phyloP scores from a whole-genome alignment of 2,113 vertebrate genomes.

The Uropsilus gracilis region DNA sequence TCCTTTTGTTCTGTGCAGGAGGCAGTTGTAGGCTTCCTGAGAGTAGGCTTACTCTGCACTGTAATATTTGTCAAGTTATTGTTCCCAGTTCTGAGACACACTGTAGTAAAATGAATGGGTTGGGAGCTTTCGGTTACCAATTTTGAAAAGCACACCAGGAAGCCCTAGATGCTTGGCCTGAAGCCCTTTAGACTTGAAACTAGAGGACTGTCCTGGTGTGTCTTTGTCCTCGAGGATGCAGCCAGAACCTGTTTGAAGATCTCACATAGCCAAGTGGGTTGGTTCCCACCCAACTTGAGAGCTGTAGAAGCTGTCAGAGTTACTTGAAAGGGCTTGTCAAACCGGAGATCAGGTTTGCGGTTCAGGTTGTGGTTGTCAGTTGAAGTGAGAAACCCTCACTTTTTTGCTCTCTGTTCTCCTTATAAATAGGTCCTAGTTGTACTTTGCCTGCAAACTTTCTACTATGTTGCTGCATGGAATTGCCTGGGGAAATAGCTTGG shows the following conservation, averaged over 20 bases:
- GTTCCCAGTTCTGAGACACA: neutral
- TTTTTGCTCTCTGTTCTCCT: neutral
- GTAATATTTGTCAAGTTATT: neutral
- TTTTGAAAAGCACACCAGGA: conserved; percentile 20
- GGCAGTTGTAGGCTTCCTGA: neutral
- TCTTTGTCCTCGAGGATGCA: conserved; percentile 60
- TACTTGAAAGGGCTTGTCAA: conserved; percentile 54
- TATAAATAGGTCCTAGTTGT: conserved; percentile 20
- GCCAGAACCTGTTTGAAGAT: conserved; percentile 53
- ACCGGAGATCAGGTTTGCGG: neutral
- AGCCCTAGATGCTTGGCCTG: conserved; percentile 28
- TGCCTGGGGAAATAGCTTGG: conserved; percentile 44
- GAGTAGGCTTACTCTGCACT: neutral
- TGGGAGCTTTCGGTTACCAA: neutral
- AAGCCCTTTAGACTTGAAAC: neutral
- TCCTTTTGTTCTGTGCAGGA: neutral
- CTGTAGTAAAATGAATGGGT: neutral
- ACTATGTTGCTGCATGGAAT: neutral
- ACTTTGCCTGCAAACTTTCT: conserved; percentile 34
- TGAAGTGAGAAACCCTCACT: conserved; percentile 22
- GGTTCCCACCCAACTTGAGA: conserved; percentile 74
- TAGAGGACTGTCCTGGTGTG: neutral
- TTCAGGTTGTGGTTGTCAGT: neutral
- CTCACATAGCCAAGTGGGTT: conserved; percentile 56
- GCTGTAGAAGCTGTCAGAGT: conserved; percentile 67